Evolutionary conservation across 2,113 vertebrate species (phyloP), one percentile per base, ranked within the genome.

Genomic region (Elanoides forficatus): DNA sequence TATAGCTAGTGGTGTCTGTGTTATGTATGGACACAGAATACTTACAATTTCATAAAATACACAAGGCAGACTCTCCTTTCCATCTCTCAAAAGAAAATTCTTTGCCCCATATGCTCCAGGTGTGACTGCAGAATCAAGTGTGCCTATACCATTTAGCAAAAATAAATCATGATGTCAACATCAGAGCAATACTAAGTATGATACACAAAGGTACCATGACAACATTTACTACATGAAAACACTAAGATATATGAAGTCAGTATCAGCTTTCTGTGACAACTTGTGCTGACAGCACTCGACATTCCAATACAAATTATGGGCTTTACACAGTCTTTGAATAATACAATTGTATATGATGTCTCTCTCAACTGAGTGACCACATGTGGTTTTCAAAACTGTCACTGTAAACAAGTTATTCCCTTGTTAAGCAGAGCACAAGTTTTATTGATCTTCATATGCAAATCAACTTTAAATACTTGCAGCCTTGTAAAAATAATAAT

Each of bases 21-120:
- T 81, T 63, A 48, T 12, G 27, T 40, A 17, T 2, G 7, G 30
- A 72, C 12, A 70, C 3, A 65, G 38, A 94, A 81, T 94, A 99
- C 99, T 99, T 96, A 99, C 99, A 50, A 98, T 99, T 98, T 99
- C 99, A 89, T 99, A 99, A 97, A 99, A 99, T 58, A 99, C 96
- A 56, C 99, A 99, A 47, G 98, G 98, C 87, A 99, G 97, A 10
- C 89, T 97, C 66, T 98, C 97, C 93, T 98, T 99, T 26, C 98
- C 98, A 38, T 99, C 99, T 97, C 99, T 99, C 97, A 99, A 75
- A 90, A 99, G 98, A 97, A 99, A 99, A 92, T 95, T 98, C 98
- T 99, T 99, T 58, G 99, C 98, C 92, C 98, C 98, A 9, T 98
- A 94, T 18, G 86, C 95, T 70, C 99, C 99, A 76, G 98, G 40